Evolutionary conservation across 2,113 vertebrate species (phyloP).

Genomic region (Eidolon helvum): DNA sequence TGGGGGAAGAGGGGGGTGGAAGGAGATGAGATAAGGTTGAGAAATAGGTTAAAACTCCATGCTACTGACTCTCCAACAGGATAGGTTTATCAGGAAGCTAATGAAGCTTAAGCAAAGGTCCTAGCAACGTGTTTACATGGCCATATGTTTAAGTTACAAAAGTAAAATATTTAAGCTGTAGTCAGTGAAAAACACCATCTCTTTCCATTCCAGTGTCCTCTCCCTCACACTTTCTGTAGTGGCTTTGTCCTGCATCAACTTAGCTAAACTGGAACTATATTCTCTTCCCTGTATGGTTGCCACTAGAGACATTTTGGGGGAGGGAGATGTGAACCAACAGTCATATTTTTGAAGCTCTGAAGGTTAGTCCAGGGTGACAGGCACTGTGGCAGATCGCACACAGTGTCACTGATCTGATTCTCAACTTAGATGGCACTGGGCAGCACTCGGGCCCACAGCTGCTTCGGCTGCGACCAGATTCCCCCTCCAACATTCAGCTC

Average conservation of each 20-base stretch:
- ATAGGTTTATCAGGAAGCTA: background rate
- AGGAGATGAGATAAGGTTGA: background rate
- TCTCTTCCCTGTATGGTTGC: background rate
- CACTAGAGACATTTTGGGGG: background rate
- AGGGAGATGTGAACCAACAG: background rate
- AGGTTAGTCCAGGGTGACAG: background rate
- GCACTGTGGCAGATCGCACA: background rate
- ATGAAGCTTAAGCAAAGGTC: background rate
- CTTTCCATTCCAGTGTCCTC: background rate
- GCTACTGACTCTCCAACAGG: background rate
- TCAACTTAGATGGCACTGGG: background rate
- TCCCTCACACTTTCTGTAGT: background rate
- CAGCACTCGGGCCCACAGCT: background rate
- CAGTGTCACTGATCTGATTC: background rate
- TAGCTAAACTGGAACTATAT: background rate
- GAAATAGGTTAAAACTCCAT: background rate
- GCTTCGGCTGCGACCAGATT: background rate
- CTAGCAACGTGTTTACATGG: background rate
- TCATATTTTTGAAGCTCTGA: background rate
- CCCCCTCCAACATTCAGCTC: background rate
- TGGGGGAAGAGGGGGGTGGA: background rate
- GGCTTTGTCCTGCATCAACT: background rate
- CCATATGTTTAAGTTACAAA: constrained; percentile 5
- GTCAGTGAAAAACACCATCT: background rate
- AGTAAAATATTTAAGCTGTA: background rate